A percentile compares a stretch with the other conserved stretches of the same genome.
Conservation (phyloP, 2,797 vertebrate species). For the Micromesistius poutassou region DNA sequence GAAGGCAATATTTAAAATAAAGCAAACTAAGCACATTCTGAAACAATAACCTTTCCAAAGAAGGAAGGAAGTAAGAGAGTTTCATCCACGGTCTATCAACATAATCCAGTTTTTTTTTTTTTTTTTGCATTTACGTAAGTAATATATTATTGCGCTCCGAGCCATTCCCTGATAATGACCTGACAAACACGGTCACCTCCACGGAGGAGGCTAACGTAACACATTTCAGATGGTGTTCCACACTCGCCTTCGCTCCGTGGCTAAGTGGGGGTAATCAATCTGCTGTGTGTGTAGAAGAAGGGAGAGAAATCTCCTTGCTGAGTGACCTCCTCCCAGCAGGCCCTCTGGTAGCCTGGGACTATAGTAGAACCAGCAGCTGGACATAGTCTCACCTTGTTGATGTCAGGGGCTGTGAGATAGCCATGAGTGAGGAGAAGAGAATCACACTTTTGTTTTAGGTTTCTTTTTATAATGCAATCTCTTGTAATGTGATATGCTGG, state of each 20-base stretch:
- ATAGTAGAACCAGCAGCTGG: constrained; percentile 57
- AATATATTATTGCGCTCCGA: background rate
- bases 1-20: no score
- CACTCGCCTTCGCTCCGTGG: constrained; percentile 15
- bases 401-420: background rate
- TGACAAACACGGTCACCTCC: background rate
- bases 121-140: background rate
- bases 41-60: background rate
- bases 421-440: background rate
- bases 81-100: background rate
- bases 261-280: constrained; percentile 40
- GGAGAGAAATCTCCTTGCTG: constrained; percentile 36
- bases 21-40: background rate
- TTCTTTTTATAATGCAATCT: no score
- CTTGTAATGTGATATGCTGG: no score
- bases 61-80: background rate
- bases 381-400: constrained; percentile 41
- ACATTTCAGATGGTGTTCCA: constrained; percentile 3
- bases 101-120: background rate
- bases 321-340: constrained; percentile 42
- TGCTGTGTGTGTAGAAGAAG: constrained; percentile 26
- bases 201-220: background rate
- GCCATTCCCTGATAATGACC: background rate
- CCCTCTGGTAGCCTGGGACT: constrained; percentile 38
- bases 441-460: no score